Percentiles rank a stretch among this genome's conserved stretches.
Conservation (phyloP, 1,140 invertebrate genomes). For the Acromyrmex heyeri region DNA sequence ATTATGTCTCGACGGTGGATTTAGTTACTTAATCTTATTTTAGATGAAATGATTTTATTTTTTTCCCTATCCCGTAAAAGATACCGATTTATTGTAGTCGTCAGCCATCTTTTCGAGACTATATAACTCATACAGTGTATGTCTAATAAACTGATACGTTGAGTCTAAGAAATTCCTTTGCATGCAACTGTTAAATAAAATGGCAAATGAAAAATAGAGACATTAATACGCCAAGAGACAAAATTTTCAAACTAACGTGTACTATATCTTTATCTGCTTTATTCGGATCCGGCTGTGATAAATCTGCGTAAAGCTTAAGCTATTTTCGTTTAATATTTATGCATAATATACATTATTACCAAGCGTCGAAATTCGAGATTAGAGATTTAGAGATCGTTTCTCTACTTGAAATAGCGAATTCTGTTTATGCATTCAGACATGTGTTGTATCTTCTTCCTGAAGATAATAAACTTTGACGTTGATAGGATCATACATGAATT, state of each 20-base stretch:
- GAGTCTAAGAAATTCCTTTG: background rate
- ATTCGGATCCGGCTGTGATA: background rate
- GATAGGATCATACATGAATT: background rate
- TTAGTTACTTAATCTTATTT: slow-evolving; percentile 34
- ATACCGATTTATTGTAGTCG: background rate
- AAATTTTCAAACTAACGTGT: slow-evolving; percentile 5
- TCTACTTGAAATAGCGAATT: slow-evolving; percentile 5
- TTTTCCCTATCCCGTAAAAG: too few relatives aligned
- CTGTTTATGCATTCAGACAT: background rate
- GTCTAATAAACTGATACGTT: background rate
- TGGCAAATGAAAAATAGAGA: background rate
- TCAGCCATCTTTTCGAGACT: background rate
- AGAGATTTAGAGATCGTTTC: too few relatives aligned
- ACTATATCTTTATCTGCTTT: slow-evolving; percentile 13
- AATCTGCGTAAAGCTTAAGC: slow-evolving; percentile 23
- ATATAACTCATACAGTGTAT: background rate
- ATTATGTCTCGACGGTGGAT: slow-evolving; percentile 16
- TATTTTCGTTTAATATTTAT: slow-evolving; percentile 24
- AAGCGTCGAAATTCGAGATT: slow-evolving; percentile 16
- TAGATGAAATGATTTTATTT: background rate
- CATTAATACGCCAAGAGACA: background rate
- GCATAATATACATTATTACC: slow-evolving; percentile 33
- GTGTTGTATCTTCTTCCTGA: background rate
- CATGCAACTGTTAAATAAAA: background rate
- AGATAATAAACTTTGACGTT: background rate